Conservation (phyloP, 2,888 invertebrate species). For the Aromia moschata region DNA sequence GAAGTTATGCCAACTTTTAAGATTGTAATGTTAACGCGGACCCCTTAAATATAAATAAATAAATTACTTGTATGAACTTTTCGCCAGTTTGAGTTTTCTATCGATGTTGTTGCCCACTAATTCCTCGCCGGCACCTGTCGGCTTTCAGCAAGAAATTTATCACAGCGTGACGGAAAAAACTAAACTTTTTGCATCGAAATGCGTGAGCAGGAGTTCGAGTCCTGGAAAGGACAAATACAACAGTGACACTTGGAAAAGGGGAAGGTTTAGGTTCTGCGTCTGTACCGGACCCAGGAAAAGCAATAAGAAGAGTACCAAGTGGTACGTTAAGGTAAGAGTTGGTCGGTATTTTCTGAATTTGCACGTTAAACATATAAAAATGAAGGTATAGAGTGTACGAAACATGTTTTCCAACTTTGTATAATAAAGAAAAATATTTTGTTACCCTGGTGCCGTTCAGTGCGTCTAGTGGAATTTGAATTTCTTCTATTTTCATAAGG, state of each 20-base stretch:
- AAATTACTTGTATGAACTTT: no score
- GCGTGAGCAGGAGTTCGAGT: constrained; percentile 46
- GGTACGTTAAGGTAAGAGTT: constrained; percentile 78
- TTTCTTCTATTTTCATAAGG: no score
- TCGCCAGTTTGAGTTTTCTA: constrained; percentile 1
- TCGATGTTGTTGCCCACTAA: constrained; percentile 58
- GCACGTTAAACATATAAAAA: no score
- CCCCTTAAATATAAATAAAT: no score
- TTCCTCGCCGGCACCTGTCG: constrained; percentile 53
- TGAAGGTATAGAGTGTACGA: no score
- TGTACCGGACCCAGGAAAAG: constrained; percentile 60
- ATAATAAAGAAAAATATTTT: no score
- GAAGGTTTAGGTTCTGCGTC: constrained; percentile 58
- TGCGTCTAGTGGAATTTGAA: no score
- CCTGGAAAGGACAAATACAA: constrained; percentile 45
- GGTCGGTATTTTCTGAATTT: no score
- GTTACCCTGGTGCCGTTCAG: no score
- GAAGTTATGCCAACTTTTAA: no score
- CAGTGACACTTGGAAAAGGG: constrained; percentile 45
- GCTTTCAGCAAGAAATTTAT: constrained; percentile 57
- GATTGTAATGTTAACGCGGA: no score
- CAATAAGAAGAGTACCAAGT: constrained; percentile 68
- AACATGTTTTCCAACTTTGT: no score
- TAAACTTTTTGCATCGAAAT: constrained; percentile 56
- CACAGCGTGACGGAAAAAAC: constrained; percentile 56